Evolutionary conservation across 1,140 invertebrate genomes (phyloP).

Genomic region (Drosophila parvula): DNA sequence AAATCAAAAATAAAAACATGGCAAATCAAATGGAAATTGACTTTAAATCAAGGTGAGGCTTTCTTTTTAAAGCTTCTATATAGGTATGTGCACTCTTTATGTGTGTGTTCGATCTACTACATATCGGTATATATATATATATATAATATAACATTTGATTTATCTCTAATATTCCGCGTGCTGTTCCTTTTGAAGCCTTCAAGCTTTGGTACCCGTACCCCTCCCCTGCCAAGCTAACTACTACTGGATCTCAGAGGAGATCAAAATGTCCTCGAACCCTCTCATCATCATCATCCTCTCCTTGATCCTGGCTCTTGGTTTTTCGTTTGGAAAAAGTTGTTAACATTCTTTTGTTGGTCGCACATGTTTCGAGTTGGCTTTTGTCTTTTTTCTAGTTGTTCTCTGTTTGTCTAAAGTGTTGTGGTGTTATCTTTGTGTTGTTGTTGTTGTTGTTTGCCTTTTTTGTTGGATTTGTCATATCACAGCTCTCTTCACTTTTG

Average conservation of each 20-base stretch:
- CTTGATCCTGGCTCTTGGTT: slow-evolving; percentile 6
- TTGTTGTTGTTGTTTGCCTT: slow-evolving; percentile 51
- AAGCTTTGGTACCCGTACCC: slow-evolving; percentile 41
- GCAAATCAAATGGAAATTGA: slow-evolving; percentile 63
- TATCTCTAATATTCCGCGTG: slow-evolving; percentile 38
- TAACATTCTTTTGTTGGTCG: slow-evolving; percentile 72
- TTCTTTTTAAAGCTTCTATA: slow-evolving; percentile 21
- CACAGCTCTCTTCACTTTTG: slow-evolving; percentile 77
- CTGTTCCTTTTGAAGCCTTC: slow-evolving; percentile 21
- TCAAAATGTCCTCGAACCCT: slow-evolving; percentile 7
- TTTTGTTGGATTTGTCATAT: slow-evolving; percentile 57
- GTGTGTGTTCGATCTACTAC: slow-evolving; percentile 37
- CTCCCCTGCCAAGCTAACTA: slow-evolving; percentile 58
- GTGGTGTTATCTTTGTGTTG: slow-evolving; percentile 49
- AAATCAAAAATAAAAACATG: slow-evolving; percentile 51
- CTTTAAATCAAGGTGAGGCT: slow-evolving; percentile 47
- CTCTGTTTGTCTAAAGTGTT: slow-evolving; percentile 30
- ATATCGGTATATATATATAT: slow-evolving; percentile 25
- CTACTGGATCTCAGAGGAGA: slow-evolving; percentile 35
- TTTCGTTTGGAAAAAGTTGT: slow-evolving; percentile 58
- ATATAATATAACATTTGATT: slow-evolving; percentile 60
- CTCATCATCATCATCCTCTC: slow-evolving; percentile 12
- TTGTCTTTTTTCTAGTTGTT: slow-evolving; percentile 46
- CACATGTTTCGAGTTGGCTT: slow-evolving; percentile 77
- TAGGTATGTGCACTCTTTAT: slow-evolving; percentile 52